Evolutionary conservation across 2,888 invertebrate species (phyloP).

Genomic region (Lottia scabra): DNA sequence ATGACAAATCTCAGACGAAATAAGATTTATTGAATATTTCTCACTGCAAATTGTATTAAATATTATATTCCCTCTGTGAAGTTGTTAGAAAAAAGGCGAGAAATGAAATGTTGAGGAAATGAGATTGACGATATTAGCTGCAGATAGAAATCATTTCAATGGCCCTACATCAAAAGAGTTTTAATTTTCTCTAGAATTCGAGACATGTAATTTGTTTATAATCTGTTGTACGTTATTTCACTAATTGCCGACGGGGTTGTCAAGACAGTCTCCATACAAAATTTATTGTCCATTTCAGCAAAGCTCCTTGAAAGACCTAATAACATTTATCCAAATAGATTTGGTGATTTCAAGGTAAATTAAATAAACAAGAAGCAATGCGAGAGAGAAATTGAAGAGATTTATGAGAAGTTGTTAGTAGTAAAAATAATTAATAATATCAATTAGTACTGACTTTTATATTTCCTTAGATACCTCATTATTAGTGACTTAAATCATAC

Average conservation of each 20-base stretch:
- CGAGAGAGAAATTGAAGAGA: too few species aligned
- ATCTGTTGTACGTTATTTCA: slow-evolving; percentile 1
- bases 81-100: too few species aligned
- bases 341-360: background rate
- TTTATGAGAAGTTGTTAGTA: background rate
- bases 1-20: too few species aligned
- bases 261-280: background rate
- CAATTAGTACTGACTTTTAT: background rate
- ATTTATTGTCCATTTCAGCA: background rate
- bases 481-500: too few species aligned
- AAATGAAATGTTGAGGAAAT: too few species aligned
- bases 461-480: too few species aligned
- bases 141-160: background rate
- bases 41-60: too few species aligned
- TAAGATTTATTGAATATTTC: too few species aligned
- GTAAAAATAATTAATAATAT: background rate
- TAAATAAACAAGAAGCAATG: slow-evolving; percentile 1
- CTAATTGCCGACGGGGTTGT: background rate
- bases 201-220: slow-evolving; percentile 6
- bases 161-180: background rate
- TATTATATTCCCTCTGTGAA: too few species aligned
- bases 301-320: background rate
- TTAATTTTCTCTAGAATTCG: background rate
- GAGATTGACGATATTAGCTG: background rate
- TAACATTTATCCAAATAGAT: slow-evolving; percentile 6